These are phyloP conservation scores for Amniataba percoides DNA, from an alignment of 2,797 vertebrate species.

Conservation along the genomic window DNA sequence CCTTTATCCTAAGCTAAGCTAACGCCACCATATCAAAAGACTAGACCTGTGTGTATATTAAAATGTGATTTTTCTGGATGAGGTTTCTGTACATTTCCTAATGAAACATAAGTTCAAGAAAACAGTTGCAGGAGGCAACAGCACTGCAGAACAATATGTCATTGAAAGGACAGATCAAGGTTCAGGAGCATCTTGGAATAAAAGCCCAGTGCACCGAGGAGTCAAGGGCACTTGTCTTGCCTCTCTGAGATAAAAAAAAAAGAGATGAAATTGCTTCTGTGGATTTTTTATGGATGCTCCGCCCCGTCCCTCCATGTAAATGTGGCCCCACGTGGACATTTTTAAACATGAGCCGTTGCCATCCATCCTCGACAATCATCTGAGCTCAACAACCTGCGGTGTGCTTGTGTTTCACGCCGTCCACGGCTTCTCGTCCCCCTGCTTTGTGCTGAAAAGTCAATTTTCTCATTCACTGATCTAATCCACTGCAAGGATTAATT, in stretches of 20 bases:
- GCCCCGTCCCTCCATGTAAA: conserved; percentile 13
- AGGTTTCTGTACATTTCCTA: neutral
- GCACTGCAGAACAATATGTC: conserved; percentile 6
- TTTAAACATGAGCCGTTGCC: conserved; percentile 14
- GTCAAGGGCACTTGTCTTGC: conserved; percentile 2
- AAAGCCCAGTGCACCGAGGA: conserved; percentile 8
- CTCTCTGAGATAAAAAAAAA: conserved; percentile 18
- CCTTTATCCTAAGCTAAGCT: too few relatives aligned
- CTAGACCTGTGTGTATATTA: neutral
- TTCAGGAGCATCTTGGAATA: conserved; percentile 25
- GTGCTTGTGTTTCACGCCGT: conserved; percentile 8
- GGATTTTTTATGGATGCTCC: neutral
- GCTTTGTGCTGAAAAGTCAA: conserved; percentile 56
- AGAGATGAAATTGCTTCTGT: neutral
- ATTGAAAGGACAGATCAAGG: conserved; percentile 41
- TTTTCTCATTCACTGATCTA: conserved; percentile 68
- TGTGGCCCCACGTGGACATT: conserved; percentile 10
- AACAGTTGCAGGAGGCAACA: neutral
- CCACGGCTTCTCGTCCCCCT: conserved; percentile 7
- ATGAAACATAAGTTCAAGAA: too few relatives aligned
- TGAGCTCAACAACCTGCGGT: conserved; percentile 20
- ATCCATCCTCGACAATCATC: conserved; percentile 35
- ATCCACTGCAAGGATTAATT: conserved; percentile 68
- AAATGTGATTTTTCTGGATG: neutral
- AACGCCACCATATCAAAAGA: neutral